phyloP scores from a whole-genome alignment of 2,888 invertebrate genomes.

The Orthonevra nobilis region DNA sequence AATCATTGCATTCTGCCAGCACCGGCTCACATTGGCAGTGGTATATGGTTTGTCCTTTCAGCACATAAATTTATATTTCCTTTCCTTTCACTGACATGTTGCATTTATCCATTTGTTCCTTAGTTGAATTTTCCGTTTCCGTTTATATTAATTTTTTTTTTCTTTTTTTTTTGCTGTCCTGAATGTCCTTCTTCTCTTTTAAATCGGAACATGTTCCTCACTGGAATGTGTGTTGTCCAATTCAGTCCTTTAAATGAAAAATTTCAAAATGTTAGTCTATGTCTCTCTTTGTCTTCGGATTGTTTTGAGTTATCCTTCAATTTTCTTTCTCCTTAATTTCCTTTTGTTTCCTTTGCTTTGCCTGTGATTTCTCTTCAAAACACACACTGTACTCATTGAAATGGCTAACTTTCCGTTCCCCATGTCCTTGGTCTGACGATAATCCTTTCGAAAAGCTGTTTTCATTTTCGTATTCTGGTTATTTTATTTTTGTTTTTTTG shows the following conservation, averaged over 20 bases:
- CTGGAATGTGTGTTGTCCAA: conserved; percentile 34
- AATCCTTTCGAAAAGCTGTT: conserved; percentile 26
- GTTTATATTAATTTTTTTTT: not conserved
- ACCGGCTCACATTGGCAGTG: not conserved
- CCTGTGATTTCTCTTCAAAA: conserved; percentile 23
- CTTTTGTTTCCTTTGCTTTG: conserved; percentile 2
- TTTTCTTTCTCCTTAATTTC: not conserved
- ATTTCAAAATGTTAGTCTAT: too few species aligned
- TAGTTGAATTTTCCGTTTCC: conserved; percentile 27
- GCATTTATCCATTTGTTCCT: conserved; percentile 42
- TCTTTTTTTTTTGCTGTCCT: not conserved
- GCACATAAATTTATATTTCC: conserved; percentile 42
- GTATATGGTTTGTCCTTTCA: conserved; percentile 17
- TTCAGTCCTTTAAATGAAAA: conserved; percentile 15
- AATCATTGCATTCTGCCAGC: conserved; percentile 5
- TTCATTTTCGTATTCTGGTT: not conserved
- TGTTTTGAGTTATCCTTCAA: conserved; percentile 19
- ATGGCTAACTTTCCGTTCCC: conserved; percentile 17
- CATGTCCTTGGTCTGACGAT: conserved; percentile 19
- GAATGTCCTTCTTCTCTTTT: conserved; percentile 7
- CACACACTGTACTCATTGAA: conserved; percentile 9
- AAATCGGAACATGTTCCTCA: not conserved
- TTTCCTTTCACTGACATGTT: conserved; percentile 45
- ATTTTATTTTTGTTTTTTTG: not conserved
- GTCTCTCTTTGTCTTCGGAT: too few species aligned